Conservation (phyloP, 2,888 invertebrate species). For the Nemapogon koenigi region DNA sequence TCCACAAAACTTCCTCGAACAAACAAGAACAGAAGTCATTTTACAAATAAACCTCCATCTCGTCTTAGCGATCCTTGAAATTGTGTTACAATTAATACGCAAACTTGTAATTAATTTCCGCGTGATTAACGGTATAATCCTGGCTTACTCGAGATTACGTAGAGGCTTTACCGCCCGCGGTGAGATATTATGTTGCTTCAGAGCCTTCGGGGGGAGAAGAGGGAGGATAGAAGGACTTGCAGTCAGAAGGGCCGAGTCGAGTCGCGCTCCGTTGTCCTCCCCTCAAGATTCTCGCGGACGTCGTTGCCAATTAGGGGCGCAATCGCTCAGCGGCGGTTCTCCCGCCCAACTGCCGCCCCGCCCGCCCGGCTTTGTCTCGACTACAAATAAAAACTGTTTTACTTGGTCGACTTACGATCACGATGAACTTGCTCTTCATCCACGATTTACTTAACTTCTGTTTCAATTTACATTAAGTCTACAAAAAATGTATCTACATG, state of each 20-base stretch:
- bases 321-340: slow-evolving; percentile 55
- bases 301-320: slow-evolving; percentile 65
- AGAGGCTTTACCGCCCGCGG: slow-evolving; percentile 39
- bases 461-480: no score
- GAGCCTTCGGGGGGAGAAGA: slow-evolving; percentile 17
- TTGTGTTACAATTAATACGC: slow-evolving; percentile 60
- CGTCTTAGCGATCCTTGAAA: slow-evolving; percentile 37
- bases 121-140: slow-evolving; percentile 63
- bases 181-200: slow-evolving; percentile 57
- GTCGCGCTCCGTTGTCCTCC: slow-evolving; percentile 47
- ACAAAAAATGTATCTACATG: slow-evolving; percentile 34
- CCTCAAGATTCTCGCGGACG: slow-evolving; percentile 66
- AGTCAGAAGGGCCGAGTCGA: slow-evolving; percentile 31
- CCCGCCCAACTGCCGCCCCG: slow-evolving; percentile 19
- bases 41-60: not conserved
- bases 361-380: slow-evolving; percentile 30
- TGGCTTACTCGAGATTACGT: slow-evolving; percentile 60
- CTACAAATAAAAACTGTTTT: slow-evolving; percentile 57
- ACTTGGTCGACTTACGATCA: slow-evolving; percentile 48
- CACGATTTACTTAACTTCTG: not conserved
- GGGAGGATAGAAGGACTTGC: slow-evolving; percentile 9
- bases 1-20: not conserved
- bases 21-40: not conserved
- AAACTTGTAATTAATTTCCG: slow-evolving; percentile 64
- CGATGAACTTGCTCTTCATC: slow-evolving; percentile 38